phyloP scores from a whole-genome alignment of 64 coral and sea anemone genomes.

The Porites australiensis region DNA sequence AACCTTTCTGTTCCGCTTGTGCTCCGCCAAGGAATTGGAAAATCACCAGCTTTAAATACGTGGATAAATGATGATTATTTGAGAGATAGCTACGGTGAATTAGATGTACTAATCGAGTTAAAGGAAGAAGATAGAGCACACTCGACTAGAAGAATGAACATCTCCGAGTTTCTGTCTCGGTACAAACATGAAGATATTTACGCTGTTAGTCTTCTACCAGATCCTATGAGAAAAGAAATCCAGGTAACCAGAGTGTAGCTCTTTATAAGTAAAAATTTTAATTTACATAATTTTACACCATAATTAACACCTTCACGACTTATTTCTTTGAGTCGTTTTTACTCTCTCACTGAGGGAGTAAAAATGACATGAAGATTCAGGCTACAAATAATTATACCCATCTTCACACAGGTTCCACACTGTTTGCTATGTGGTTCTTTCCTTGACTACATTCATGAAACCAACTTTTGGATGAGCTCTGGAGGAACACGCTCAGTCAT shows the following conservation, averaged over 20 bases:
- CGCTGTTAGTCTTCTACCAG: constrained; percentile 81
- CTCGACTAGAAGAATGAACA: constrained; percentile 81
- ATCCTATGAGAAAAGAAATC: constrained; percentile 85
- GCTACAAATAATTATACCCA: too few relatives aligned
- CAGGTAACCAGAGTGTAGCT: constrained; percentile 46
- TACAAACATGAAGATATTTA: constrained; percentile 80
- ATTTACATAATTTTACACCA: not conserved
- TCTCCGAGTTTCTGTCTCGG: constrained; percentile 72
- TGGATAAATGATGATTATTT: constrained; percentile 81
- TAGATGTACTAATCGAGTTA: constrained; percentile 90
- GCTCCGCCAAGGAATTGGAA: constrained; percentile 75
- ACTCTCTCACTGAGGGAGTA: too few relatives aligned
- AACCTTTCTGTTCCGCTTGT: constrained; percentile 64
- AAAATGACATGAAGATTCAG: too few relatives aligned
- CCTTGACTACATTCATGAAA: constrained; percentile 91
- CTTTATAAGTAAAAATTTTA: not conserved
- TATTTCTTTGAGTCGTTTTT: too few relatives aligned
- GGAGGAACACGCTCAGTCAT: constrained; percentile 96
- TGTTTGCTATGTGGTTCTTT: constrained; percentile 95
- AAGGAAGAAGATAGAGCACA: constrained; percentile 82
- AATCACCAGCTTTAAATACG: constrained; percentile 73
- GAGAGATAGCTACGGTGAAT: constrained; percentile 77
- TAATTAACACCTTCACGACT: too few relatives aligned
- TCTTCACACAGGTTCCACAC: constrained; percentile 61
- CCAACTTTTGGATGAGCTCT: constrained; percentile 99